phyloP scores from a whole-genome alignment of 2,113 vertebrate species.

The Budorcas taxicolor region DNA sequence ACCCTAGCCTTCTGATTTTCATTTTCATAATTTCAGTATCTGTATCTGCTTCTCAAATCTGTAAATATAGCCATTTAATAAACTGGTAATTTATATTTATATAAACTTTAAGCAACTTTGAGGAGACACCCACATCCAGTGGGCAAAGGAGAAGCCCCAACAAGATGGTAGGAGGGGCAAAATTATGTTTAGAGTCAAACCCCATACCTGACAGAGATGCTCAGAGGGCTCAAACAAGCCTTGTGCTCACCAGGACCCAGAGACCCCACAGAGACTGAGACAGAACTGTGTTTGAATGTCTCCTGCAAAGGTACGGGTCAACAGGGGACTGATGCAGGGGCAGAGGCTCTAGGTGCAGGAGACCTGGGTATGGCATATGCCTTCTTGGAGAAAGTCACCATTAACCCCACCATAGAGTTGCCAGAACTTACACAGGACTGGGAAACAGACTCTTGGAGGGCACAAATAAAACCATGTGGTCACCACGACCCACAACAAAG shows the following conservation, averaged over 20 bases:
- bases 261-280: neutral
- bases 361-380: neutral
- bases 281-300: neutral
- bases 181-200: neutral
- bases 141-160: neutral
- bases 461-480: neutral
- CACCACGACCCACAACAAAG: neutral
- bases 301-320: fast-evolving
- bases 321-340: neutral
- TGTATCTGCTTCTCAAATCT: neutral
- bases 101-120: neutral
- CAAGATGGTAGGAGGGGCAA: neutral
- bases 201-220: neutral
- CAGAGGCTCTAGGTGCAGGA: neutral
- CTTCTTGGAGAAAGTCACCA: neutral
- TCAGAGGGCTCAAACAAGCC: neutral
- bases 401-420: neutral
- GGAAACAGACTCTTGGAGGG: neutral
- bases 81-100: neutral
- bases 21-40: neutral
- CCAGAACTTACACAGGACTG: neutral
- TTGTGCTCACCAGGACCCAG: neutral
- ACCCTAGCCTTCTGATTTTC: neutral
- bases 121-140: neutral
- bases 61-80: neutral